Percentiles rank a stretch among this genome's conserved stretches.
phyloP scores from a whole-genome alignment of 2,113 vertebrate genomes.

The Ageneiosus marmoratus region DNA sequence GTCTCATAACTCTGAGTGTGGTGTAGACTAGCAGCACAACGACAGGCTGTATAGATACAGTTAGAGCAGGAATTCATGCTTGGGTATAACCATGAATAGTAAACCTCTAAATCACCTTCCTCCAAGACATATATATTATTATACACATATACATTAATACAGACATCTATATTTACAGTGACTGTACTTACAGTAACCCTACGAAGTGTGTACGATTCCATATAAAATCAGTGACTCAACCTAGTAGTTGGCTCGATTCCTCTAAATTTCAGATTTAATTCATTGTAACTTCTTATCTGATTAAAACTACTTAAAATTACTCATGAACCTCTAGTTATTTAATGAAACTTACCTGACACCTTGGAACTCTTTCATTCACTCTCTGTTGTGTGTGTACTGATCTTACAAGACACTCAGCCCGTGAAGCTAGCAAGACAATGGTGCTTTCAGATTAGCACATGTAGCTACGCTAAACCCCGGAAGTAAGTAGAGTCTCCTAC shows the following conservation, averaged over 20 bases:
- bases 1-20: no score
- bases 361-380: not conserved
- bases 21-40: not conserved
- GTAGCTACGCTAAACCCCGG: no score
- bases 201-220: not conserved
- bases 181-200: conserved; percentile 11
- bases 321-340: not conserved
- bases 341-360: not conserved
- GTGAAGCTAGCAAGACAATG: no score
- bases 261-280: not conserved
- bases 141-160: not conserved
- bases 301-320: not conserved
- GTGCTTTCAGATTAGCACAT: no score
- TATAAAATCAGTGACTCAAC: not conserved
- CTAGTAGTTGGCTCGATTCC: not conserved
- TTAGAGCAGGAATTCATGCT: not conserved
- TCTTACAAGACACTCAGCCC: no score
- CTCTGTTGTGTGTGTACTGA: not conserved
- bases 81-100: not conserved
- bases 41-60: not conserved
- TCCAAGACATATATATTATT: not conserved
- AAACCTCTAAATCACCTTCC: not conserved
- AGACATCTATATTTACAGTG: not conserved
- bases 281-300: not conserved
- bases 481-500: no score